phyloP scores from a whole-genome alignment of 2,797 vertebrate genomes.

The Holocentrus rufus region DNA sequence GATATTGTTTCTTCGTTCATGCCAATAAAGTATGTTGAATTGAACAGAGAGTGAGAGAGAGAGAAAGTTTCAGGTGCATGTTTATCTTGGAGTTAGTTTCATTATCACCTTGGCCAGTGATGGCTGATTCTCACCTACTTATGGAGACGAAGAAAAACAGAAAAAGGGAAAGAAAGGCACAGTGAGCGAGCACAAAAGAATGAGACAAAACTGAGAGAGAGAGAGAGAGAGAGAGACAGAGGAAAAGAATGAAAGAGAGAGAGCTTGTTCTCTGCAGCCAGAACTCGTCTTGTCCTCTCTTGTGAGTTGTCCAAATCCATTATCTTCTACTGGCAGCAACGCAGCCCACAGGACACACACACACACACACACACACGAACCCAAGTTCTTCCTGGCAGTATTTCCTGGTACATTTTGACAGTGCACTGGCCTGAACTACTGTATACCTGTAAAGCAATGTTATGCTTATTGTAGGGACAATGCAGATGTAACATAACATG shows the following conservation, averaged over 20 bases:
- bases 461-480: too few relatives aligned
- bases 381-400: background rate
- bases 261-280: slow-evolving; percentile 27
- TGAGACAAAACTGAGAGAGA: background rate
- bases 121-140: background rate
- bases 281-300: slow-evolving; percentile 35
- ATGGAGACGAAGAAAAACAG: background rate
- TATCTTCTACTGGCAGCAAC: slow-evolving; percentile 49
- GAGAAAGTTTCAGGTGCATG: background rate
- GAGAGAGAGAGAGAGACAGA: slow-evolving; percentile 12
- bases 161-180: background rate
- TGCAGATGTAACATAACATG: too few relatives aligned
- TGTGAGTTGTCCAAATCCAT: slow-evolving; percentile 61
- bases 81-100: background rate
- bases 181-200: background rate
- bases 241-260: slow-evolving; percentile 7
- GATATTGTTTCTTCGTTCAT: too few relatives aligned
- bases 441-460: too few relatives aligned
- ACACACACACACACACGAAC: slow-evolving; percentile 21
- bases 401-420: background rate
- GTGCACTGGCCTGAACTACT: background rate
- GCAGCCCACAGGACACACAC: slow-evolving; percentile 30
- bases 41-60: background rate
- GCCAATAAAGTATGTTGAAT: too few relatives aligned
- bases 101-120: slow-evolving; percentile 3